These are phyloP conservation scores for Opisthograptis luteolata DNA, from an alignment of 2,888 invertebrate species.

Conservation along the genomic window DNA sequence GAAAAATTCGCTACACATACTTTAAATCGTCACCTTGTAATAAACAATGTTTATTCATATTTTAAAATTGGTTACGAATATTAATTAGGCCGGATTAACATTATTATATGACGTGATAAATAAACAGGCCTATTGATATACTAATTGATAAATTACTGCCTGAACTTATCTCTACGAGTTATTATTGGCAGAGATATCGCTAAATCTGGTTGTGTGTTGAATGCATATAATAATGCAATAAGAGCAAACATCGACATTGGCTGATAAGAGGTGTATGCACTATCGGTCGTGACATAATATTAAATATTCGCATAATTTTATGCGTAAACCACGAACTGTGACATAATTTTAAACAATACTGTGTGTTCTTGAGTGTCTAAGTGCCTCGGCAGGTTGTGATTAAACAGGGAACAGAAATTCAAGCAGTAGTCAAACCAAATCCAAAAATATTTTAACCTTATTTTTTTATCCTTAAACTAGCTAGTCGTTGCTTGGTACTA, in stretches of 20 bases:
- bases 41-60: conserved; percentile 17
- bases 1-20: conserved; percentile 7
- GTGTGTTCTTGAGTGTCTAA: conserved; percentile 2
- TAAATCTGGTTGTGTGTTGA: conserved; percentile 31
- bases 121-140: conserved; percentile 19
- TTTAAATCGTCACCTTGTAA: background rate
- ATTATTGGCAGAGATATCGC: conserved; percentile 17
- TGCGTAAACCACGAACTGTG: conserved; percentile 9
- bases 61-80: background rate
- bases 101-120: conserved; percentile 7
- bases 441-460: no score
- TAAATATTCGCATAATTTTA: conserved; percentile 25
- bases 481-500: no score
- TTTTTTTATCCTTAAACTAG: no score
- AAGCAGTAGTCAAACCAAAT: no score
- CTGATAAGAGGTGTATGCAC: conserved; percentile 50
- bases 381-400: background rate
- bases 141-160: conserved; percentile 15
- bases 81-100: conserved; percentile 20
- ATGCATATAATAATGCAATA: no score
- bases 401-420: no score
- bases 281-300: conserved; percentile 37
- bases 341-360: conserved; percentile 12
- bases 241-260: conserved; percentile 45
- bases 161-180: conserved; percentile 12